Base-by-base conservation (phyloP, 1,140 invertebrate species). In the Coptotermes formosanus region DNA sequence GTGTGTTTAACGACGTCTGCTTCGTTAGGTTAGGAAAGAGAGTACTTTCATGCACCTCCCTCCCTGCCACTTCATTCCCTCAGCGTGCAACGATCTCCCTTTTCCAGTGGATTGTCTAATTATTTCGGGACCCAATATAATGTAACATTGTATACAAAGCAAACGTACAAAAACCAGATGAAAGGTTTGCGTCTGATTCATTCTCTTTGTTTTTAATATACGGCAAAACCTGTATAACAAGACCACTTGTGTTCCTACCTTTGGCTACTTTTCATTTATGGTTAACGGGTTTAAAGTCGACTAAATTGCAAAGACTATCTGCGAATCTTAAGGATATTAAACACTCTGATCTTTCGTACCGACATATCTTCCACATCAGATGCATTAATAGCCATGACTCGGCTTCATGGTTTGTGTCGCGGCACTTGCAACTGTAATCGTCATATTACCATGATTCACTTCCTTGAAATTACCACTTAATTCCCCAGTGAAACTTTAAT, bases 81-180 rank as follows among this genome's bases (percentile, higher is more conserved):
- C 64, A 55, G 64, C 64, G 52, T 75, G 25, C 64, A 75, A 30
- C 64, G n/a, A 30, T 30, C 64, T 75, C 64, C 64, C 25, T 75
- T 75, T 75, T 30, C 64, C 25, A 75, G 25, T 75, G 64, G 64
- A 75, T 75, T 75, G 64, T 75, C 64, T 75, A 75, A 75, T 75
- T 75, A 75, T 75, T 75, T 75, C 64, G 64, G 64, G 64, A n/a
- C 64, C 64, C 64, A 30, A 75, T 75, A 75, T 75, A 75, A 75
- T 75, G 64, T 75, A 75, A 75, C 64, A 75, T 75, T 75, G 64
- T 75, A 75, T 75, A 75, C 64, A 75, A 75, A 75, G 64, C 64
- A 75, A 75, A 75, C 64, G 64, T 75, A 75, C 64, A 75, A 75
- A 75, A 75, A 55, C 38, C n/a, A 75, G 64, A 75, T 75, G 64